Evolutionary conservation across 2,113 vertebrate species (phyloP).

Genomic region (Terrapene triunguis): DNA sequence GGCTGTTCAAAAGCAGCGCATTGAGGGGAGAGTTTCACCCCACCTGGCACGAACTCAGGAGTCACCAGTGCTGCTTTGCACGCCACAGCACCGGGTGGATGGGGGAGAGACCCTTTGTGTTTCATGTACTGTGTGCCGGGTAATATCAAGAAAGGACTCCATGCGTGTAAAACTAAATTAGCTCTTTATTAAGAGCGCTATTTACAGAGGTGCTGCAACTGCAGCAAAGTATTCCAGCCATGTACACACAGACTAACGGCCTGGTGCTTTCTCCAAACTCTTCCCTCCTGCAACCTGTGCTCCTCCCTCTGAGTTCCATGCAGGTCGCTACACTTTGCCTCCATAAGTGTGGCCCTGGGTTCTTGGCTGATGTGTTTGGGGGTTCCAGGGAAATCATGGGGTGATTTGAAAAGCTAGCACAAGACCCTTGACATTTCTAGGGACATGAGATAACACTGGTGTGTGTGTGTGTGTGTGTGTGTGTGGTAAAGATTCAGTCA

Average conservation of each 20-base stretch:
- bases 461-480: too few relatives aligned
- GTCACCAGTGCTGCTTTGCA: background rate
- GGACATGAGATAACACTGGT: background rate
- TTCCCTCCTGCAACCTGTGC: background rate
- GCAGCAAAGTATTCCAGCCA: background rate
- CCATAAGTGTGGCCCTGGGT: background rate
- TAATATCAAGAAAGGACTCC: background rate
- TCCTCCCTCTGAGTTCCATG: background rate
- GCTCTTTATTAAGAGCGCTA: background rate
- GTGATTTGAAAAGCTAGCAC: background rate
- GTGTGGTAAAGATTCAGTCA: background rate
- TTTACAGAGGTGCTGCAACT: background rate
- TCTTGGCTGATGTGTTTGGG: background rate
- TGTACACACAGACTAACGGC: background rate
- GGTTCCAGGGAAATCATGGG: background rate
- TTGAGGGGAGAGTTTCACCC: background rate
- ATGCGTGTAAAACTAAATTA: background rate
- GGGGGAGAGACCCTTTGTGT: background rate
- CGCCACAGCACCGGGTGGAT: background rate
- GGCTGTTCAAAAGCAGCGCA: background rate
- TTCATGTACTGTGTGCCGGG: background rate
- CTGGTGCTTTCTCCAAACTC: background rate
- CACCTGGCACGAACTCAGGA: background rate
- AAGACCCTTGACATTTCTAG: background rate
- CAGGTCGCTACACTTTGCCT: background rate